Percentiles rank a stretch among this genome's conserved stretches.
Conservation (phyloP, 1,140 invertebrate genomes). For the Bombus sylvicola region DNA sequence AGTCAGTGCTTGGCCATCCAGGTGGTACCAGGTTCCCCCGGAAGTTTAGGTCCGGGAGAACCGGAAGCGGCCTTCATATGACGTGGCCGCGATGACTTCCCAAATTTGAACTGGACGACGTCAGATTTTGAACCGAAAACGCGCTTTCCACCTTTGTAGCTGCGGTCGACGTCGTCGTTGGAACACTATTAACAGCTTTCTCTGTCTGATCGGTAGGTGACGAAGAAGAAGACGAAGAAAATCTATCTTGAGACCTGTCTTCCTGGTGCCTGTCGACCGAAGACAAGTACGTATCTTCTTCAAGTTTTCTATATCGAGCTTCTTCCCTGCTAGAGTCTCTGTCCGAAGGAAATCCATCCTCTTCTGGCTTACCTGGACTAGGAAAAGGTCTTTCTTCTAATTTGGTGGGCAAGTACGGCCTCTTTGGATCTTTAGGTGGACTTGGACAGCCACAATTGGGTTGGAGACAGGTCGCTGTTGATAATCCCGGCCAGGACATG, state of each 20-base stretch:
- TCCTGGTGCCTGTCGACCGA: constrained; percentile 68
- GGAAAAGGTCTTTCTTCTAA: constrained; percentile 73
- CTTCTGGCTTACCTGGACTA: constrained; percentile 72
- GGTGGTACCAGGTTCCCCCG: constrained; percentile 81
- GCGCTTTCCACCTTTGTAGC: constrained; percentile 63
- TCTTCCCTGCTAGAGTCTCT: constrained; percentile 70
- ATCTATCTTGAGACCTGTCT: constrained; percentile 73
- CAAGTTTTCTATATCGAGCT: constrained; percentile 66
- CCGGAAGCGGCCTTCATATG: constrained; percentile 92
- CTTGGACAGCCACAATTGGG: constrained; percentile 78
- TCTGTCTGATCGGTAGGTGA: constrained; percentile 53
- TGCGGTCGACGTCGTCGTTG: constrained; percentile 49
- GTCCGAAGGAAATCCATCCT: constrained; percentile 70
- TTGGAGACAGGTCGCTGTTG: constrained; percentile 62
- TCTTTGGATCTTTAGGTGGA: constrained; percentile 76
- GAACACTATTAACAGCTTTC: constrained; percentile 34
- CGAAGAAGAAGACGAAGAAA: constrained; percentile 70
- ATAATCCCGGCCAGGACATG: constrained; percentile 80
- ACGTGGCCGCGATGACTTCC: constrained; percentile 83
- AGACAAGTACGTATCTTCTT: constrained; percentile 50
- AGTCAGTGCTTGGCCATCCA: constrained; percentile 75
- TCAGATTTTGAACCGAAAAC: constrained; percentile 80
- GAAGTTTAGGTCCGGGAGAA: constrained; percentile 86
- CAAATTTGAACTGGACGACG: constrained; percentile 73
- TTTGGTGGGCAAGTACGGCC: constrained; percentile 70